These are phyloP conservation scores for Thyatira batis DNA, from an alignment of 2,888 invertebrate species.

Conservation along the genomic window DNA sequence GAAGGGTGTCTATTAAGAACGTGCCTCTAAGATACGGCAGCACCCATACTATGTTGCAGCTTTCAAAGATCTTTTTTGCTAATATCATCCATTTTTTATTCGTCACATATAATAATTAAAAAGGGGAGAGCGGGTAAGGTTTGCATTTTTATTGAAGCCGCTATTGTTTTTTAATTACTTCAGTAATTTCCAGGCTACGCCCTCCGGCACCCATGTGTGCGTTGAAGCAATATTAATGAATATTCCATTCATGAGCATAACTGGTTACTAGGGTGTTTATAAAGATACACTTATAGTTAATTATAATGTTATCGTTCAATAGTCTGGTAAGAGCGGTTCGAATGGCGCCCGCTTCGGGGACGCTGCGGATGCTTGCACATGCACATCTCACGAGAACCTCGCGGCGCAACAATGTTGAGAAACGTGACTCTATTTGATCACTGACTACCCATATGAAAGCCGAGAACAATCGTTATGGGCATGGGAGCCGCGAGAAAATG, in stretches of 20 bases:
- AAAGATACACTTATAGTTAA: constrained; percentile 53
- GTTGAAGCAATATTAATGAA: constrained; percentile 55
- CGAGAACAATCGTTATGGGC: constrained; percentile 70
- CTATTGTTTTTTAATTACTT: constrained; percentile 52
- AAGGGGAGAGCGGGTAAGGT: constrained; percentile 42
- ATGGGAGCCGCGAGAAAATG: constrained; percentile 59
- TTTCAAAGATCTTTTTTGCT: constrained; percentile 33
- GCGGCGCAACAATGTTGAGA: constrained; percentile 70
- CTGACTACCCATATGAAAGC: constrained; percentile 70
- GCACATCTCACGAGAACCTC: constrained; percentile 55
- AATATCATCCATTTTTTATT: constrained; percentile 38
- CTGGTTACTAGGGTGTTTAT: constrained; percentile 49
- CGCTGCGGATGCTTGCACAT: constrained; percentile 28
- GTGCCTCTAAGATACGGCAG: constrained; percentile 23
- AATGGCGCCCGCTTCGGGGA: constrained; percentile 28
- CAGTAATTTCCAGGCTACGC: constrained; percentile 45
- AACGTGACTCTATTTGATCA: constrained; percentile 57
- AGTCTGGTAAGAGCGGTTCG: constrained; percentile 29
- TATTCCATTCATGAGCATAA: constrained; percentile 59
- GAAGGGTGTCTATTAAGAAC: constrained; percentile 47
- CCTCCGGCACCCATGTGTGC: constrained; percentile 37
- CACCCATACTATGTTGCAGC: constrained; percentile 21
- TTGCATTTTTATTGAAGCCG: constrained; percentile 56
- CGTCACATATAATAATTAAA: constrained; percentile 29
- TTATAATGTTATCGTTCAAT: constrained; percentile 57